Base-by-base conservation (phyloP, 2,113 vertebrate genomes). In the Strigops habroptila region DNA sequence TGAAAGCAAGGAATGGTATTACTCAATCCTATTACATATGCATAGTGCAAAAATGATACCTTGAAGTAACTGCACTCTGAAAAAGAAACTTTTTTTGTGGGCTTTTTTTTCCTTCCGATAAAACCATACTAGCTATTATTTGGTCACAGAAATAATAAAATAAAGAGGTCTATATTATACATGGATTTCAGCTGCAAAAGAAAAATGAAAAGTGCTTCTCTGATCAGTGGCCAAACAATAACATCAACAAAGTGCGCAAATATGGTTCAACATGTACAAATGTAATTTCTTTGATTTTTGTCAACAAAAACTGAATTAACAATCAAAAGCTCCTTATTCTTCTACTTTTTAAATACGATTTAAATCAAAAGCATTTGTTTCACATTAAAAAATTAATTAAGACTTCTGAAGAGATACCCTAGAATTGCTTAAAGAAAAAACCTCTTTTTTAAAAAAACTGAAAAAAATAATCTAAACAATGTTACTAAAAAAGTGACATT, bases 1-100 rank as follows among this genome's bases (percentile, higher is more conserved):
- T 93, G 87, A 95, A 96, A 96, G 85, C 28, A 80, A 97, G 83
- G 39, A 88, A 91, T 22, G 30, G n/a, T 69, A 63, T 93, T 91
- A 97, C 83, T 80, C 44, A n/a, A 67, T 91, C 80, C 57, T 35
- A 78, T 92, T 93, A 92, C 18, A 53, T 74, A 96, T 49, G 35
- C 49, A 92, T 96, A 98, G 43, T 91, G 85, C 10, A 76, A 92
- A 96, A 96, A 88, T 31, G 25, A 82, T 80, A 83, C 23, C 69
- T 92, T 81, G 23, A 90, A 93, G 75, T 82, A 75, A 80, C 43
- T 63, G 17, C 30, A 77, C 7, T 52, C 23, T 31, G 28, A 37
- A 83, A 79, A 92, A 89, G 4, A 91, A 48, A 18, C 2, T 16
- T 44, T 57, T 33, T 55, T 43, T 55, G 7, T 74, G 18, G 21